A percentile compares a stretch with the other conserved stretches of the same genome.
phyloP scores from a whole-genome alignment of 2,888 invertebrate species.

The Rhingia rostrata region DNA sequence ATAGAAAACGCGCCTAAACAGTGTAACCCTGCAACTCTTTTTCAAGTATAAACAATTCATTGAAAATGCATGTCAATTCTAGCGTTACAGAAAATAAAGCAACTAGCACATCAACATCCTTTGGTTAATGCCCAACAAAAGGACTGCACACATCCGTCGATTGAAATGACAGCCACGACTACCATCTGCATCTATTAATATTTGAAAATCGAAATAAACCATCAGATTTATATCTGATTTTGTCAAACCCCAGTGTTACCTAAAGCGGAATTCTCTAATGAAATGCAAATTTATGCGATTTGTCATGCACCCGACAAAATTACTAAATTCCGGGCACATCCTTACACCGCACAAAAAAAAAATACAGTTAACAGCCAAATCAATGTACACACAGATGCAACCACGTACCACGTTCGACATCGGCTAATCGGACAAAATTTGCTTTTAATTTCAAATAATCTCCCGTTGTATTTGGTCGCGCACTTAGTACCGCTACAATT shows the following conservation, averaged over 20 bases:
- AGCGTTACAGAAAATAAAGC: too few relatives aligned
- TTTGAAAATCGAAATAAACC: constrained; percentile 8
- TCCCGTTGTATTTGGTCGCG: neutral
- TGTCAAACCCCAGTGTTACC: neutral
- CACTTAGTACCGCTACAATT: constrained; percentile 5
- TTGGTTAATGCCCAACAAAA: neutral
- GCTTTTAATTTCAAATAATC: constrained; percentile 56
- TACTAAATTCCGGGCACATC: constrained; percentile 29
- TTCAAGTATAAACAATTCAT: too few relatives aligned
- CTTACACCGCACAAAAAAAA: neutral
- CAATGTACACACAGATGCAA: neutral
- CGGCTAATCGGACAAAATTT: constrained; percentile 39
- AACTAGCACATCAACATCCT: too few relatives aligned
- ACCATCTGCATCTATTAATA: constrained; percentile 2
- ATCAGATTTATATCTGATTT: constrained; percentile 13
- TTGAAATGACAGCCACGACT: neutral
- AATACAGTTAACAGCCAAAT: neutral
- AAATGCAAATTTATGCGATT: constrained; percentile 43
- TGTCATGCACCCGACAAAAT: constrained; percentile 18
- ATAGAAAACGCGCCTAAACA: too few relatives aligned
- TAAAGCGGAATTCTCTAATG: constrained; percentile 19
- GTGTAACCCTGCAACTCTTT: too few relatives aligned
- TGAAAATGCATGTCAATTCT: too few relatives aligned
- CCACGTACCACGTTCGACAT: neutral
- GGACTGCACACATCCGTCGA: neutral